A percentile compares a stretch with the other conserved stretches of the same genome.
Conservation (phyloP, 2,797 vertebrate genomes). For the Monodelphis domestica region DNA sequence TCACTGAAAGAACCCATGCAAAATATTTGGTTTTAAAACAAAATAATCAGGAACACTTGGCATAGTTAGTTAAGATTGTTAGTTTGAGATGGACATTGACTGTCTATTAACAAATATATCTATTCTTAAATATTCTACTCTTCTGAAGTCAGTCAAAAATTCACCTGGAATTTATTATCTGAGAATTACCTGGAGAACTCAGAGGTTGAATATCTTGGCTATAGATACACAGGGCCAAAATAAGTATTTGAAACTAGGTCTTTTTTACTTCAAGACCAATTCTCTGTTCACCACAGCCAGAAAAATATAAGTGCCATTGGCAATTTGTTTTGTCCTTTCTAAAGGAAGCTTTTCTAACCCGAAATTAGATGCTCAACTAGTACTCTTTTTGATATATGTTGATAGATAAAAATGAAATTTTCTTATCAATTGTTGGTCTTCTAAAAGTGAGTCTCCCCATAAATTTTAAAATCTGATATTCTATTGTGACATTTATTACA, state of each 20-base stretch:
- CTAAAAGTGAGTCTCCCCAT: background rate
- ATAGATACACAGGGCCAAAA: background rate
- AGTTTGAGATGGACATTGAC: background rate
- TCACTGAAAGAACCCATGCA: background rate
- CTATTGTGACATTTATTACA: background rate
- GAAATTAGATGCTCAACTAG: background rate
- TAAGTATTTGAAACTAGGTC: background rate
- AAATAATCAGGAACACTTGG: background rate
- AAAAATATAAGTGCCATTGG: background rate
- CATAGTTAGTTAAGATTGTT: background rate
- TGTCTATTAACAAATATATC: background rate
- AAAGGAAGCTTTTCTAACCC: constrained; percentile 20
- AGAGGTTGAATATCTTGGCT: background rate
- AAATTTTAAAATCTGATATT: background rate
- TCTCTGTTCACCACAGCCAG: background rate
- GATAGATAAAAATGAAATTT: constrained; percentile 2
- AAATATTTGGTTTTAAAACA: background rate
- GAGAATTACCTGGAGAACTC: background rate
- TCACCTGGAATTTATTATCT: background rate
- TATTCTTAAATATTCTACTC: background rate
- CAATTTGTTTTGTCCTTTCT: background rate
- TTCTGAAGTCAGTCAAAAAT: background rate
- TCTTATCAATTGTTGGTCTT: background rate
- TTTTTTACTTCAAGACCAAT: background rate
- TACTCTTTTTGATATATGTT: background rate